phyloP scores from a whole-genome alignment of 2,113 vertebrate genomes.

The Numenius arquata region DNA sequence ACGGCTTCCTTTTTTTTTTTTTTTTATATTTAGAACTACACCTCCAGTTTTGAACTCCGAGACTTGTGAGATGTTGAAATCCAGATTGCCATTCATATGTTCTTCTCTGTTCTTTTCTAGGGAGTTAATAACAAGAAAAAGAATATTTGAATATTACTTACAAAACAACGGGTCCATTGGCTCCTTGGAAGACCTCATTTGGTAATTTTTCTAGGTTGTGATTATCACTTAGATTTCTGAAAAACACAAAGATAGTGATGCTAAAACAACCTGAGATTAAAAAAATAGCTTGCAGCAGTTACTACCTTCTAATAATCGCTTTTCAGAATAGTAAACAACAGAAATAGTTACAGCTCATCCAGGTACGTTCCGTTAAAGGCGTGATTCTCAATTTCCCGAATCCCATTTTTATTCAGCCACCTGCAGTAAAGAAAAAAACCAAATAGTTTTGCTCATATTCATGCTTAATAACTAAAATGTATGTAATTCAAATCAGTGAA shows the following conservation, averaged over 20 bases:
- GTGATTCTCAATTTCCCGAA: constrained; percentile 86
- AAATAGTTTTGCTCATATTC: neutral
- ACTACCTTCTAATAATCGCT: constrained; percentile 2
- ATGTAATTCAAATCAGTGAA: neutral
- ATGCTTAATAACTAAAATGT: neutral
- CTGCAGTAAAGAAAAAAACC: constrained; percentile 70
- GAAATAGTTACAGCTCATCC: constrained; percentile 83
- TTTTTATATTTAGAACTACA: neutral
- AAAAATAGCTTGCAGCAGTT: neutral
- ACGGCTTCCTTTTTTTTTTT: neutral
- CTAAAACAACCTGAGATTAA: neutral
- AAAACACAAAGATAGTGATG: constrained; percentile 1
- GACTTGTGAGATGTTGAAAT: neutral
- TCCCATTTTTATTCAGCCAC: constrained; percentile 91
- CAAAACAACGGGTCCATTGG: constrained; percentile 86
- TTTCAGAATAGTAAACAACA: constrained; percentile 9
- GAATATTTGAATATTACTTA: constrained; percentile 77
- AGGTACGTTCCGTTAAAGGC: constrained; percentile 94
- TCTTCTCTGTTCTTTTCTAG: neutral
- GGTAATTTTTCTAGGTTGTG: constrained; percentile 83
- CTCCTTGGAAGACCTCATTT: constrained; percentile 86
- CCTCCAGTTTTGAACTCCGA: neutral
- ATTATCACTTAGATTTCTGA: constrained; percentile 88
- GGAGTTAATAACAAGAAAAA: neutral
- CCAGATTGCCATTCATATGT: neutral